Base-by-base conservation (phyloP, 2,113 vertebrate genomes). In the Stigmatopora nigra region DNA sequence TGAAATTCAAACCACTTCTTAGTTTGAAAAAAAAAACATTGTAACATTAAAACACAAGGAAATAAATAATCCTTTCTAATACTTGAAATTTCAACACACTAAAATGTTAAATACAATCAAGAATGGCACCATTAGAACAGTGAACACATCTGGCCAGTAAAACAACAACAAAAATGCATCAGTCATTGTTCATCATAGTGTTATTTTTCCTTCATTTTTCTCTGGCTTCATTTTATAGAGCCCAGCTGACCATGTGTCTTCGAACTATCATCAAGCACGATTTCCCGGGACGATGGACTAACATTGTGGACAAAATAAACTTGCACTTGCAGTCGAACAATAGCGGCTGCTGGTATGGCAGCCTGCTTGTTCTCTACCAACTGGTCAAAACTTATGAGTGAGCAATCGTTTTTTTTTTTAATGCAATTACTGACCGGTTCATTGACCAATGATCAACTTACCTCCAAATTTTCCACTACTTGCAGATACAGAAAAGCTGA, bases 341-440 rank as follows among this genome's bases (percentile, higher is more conserved):
- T 89, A 95, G 92, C 15, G 91, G 91, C 69, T 94, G 92, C 81
- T 98, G 96, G 95, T 94, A 98, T 0, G 96, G 96, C 62, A 96
- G 93, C 82, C 91, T 98, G 59, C 86, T 98, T 35, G 94, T 94
- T 48, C 91, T 99, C 1, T 98, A 98, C 82, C 96, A 99, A 75
- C 91, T 99, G 64, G 96, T 98, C 85, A 99, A 98, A 88, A 98
- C 93, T 15, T 99, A 99, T 0, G 96, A 99, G 96, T 99, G 87
- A 98, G 96, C 44, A 2, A 5, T 1, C 2, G 6, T 6, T 19
- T 25, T n/a, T 8, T 19, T n/a, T n/a, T n/a, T n/a, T n/a, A n/a
- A n/a, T 60, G 31, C 12, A 60, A 60, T 38, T 38, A 16, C 7
- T 60, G 9, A 41, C 38, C 38, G 38, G 9, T 41, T 10, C 38